These are phyloP conservation scores for Philaethria dido DNA, from an alignment of 2,888 invertebrate species.

Conservation along the genomic window DNA sequence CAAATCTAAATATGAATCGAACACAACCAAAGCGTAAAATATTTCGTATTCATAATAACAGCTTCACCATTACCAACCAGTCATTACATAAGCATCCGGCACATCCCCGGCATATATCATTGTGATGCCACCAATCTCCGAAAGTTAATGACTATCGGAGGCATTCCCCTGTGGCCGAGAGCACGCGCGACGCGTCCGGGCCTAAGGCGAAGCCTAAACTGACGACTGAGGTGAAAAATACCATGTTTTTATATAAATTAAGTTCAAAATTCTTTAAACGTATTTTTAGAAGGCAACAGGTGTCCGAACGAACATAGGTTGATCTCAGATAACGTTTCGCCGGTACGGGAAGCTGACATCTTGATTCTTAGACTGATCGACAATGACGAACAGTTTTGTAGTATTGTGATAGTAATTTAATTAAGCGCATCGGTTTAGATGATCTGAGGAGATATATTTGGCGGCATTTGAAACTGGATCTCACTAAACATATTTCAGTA, in stretches of 20 bases:
- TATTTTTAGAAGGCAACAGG: constrained; percentile 43
- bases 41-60: constrained; percentile 46
- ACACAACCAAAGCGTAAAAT: constrained; percentile 28
- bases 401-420: constrained; percentile 61
- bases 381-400: constrained; percentile 49
- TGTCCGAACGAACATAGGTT: constrained; percentile 44
- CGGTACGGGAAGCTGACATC: constrained; percentile 61
- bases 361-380: constrained; percentile 59
- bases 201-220: constrained; percentile 52
- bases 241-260: constrained; percentile 29
- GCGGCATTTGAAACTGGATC: constrained; percentile 12
- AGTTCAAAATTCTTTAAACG: constrained; percentile 25
- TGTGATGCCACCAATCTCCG: constrained; percentile 66
- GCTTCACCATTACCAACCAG: constrained; percentile 47
- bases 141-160: constrained; percentile 79
- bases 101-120: constrained; percentile 73
- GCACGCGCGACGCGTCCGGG: constrained; percentile 57
- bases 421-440: constrained; percentile 51
- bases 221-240: not conserved
- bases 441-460: constrained; percentile 26
- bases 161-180: constrained; percentile 66
- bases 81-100: constrained; percentile 76
- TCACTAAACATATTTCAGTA: not conserved
- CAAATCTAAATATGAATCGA: not conserved
- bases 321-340: constrained; percentile 55